phyloP scores from a whole-genome alignment of 2,113 vertebrate genomes.

The Tachysurus fulvidraco region DNA sequence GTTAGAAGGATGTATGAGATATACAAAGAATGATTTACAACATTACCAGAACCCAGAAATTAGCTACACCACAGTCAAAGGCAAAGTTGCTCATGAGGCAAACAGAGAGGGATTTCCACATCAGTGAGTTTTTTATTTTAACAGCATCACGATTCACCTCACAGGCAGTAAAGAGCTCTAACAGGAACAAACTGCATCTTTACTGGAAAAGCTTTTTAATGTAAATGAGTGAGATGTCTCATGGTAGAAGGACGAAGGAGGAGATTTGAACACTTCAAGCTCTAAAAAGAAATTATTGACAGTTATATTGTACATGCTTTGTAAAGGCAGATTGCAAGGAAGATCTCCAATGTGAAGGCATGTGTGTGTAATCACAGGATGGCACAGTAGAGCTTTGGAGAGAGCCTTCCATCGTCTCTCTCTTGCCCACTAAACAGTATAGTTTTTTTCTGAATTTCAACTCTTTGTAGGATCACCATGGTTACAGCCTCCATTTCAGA shows the following conservation, averaged over 20 bases:
- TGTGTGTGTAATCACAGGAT: conserved; percentile 7
- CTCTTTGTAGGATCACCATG: conserved; percentile 81
- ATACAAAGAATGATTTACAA: neutral
- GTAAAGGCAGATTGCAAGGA: neutral
- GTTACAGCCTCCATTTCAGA: conserved; percentile 71
- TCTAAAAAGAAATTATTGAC: neutral
- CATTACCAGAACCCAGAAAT: neutral
- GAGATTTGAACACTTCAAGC: neutral
- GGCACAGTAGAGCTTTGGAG: neutral
- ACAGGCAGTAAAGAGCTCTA: neutral
- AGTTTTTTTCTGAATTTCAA: conserved; percentile 70
- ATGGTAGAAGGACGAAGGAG: neutral
- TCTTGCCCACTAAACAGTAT: conserved; percentile 62
- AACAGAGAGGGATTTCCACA: neutral
- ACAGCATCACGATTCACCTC: too few species aligned
- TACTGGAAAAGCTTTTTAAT: neutral
- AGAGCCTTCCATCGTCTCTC: neutral
- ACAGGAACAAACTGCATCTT: neutral
- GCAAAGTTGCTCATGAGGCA: neutral
- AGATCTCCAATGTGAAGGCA: conserved; percentile 13
- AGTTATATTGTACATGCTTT: neutral
- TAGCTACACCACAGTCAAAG: neutral
- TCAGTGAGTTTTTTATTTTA: neutral
- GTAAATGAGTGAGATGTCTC: neutral
- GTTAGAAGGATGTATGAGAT: neutral